Evolutionary conservation across 2,888 invertebrate species (phyloP), one percentile per base, ranked within the genome.

Genomic region (Hipparchia sbordonii): DNA sequence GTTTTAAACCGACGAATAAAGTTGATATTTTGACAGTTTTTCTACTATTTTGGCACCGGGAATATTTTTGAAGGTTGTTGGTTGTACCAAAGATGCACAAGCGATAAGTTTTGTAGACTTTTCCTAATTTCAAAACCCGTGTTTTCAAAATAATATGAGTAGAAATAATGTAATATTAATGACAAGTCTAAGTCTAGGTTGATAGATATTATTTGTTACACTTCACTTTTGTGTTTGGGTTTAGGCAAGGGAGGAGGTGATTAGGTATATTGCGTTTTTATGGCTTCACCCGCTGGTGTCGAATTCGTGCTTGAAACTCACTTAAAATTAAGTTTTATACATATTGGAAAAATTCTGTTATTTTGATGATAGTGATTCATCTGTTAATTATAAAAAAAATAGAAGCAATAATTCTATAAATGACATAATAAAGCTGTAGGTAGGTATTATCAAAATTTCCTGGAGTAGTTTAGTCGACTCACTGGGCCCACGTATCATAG

Each of bases 221-320:
- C 51, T 63, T 46, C 39, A 39, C 39, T 33, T 65, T 65, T 33
- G 33, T 7, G 33, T 52, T 51, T 10, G 10, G 46, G 65, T 10
- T 51, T 39, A 60, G 59, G 39, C 7, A 9, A 59, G 59, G 74
- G 57, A 57, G 56, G 48, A 67, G 74, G 77, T 76, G 79, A 75
- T n/a, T n/a, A n/a, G 81, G 78, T 8, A 48, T 48, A 85, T 84
- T 87, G 86, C 85, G 87, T 83, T 80, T 81, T 85, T 87, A 87
- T 77, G 85, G 84, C 78, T 84, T 86, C 88, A 72, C 81, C 80
- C 82, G 79, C 76, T 79, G 81, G 82, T 81, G 83, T 80, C 82
- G 85, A 84, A 80, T 78, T 79, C 77, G 75, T 77, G 54, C 70
- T 62, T 71, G 77, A 86, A 86, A 84, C 84, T 84, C 81, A 79